Evolutionary conservation across 2,888 invertebrate genomes (phyloP).

Genomic region (Cactoblastis cactorum): DNA sequence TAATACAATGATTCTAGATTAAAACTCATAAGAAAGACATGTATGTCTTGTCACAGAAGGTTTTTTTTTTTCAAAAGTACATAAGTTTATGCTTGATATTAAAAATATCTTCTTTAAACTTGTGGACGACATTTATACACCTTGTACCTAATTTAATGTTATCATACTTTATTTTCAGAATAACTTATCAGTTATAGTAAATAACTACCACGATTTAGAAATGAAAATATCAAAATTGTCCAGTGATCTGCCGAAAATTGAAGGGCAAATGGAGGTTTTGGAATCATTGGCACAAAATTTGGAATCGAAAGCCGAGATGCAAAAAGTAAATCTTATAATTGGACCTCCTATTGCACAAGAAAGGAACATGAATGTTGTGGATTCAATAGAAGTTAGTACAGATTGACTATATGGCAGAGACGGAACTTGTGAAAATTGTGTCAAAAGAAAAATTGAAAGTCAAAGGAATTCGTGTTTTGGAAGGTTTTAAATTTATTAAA

Average conservation of each 20-base stretch:
- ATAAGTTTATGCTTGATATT: too few species aligned
- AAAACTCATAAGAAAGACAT: too few species aligned
- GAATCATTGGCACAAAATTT: constrained; percentile 45
- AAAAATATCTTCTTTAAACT: too few species aligned
- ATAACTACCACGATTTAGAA: constrained; percentile 51
- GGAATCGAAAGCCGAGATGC: constrained; percentile 11
- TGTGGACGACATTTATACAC: too few species aligned
- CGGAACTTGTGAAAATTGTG: background rate
- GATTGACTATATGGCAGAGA: constrained; percentile 1
- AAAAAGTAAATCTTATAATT: background rate
- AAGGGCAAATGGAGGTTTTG: constrained; percentile 57
- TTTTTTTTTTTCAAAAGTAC: too few species aligned
- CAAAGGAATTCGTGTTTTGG: background rate
- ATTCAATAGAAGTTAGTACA: background rate
- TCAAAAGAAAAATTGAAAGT: background rate
- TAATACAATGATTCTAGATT: too few species aligned
- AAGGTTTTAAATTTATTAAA: constrained; percentile 3
- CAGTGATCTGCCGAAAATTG: constrained; percentile 55
- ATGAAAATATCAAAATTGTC: constrained; percentile 44
- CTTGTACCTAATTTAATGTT: too few species aligned
- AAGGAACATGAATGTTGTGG: background rate
- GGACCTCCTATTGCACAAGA: background rate
- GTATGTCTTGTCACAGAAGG: too few species aligned
- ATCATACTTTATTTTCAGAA: constrained; percentile 47
- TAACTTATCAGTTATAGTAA: constrained; percentile 45